These are phyloP conservation scores for Pao palembangensis DNA, from an alignment of 2,113 vertebrate genomes.

Conservation along the genomic window DNA sequence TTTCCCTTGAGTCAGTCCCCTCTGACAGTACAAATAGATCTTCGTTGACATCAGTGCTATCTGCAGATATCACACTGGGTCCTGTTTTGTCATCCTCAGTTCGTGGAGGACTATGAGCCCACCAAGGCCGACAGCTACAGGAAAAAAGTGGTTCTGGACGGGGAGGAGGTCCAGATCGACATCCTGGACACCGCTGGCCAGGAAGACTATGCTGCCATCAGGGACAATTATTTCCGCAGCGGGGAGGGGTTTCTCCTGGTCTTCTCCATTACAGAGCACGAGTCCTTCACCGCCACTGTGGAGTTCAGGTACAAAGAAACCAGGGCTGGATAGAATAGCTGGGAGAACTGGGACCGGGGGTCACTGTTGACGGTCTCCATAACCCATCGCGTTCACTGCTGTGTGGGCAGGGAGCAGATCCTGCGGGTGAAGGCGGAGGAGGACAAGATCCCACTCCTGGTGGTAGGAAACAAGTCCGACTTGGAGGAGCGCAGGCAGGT, in stretches of 20 bases:
- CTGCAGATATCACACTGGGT: not conserved
- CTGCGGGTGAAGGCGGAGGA: slow-evolving; percentile 70
- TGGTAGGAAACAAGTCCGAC: slow-evolving; percentile 73
- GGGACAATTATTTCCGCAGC: slow-evolving; percentile 75
- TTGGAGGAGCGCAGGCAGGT: slow-evolving; percentile 70
- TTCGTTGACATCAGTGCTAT: not conserved
- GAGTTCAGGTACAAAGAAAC: slow-evolving; percentile 63
- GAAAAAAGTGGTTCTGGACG: slow-evolving; percentile 75
- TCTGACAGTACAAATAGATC: too few species aligned
- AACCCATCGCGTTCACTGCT: not conserved
- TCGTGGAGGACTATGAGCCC: slow-evolving; percentile 73
- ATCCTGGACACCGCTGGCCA: slow-evolving; percentile 75
- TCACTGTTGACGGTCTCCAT: not conserved
- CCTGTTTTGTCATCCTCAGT: slow-evolving; percentile 32
- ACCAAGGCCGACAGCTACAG: slow-evolving; percentile 75
- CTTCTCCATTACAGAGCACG: slow-evolving; percentile 73
- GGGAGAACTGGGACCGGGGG: not conserved
- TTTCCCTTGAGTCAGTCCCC: not conserved
- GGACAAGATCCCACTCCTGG: slow-evolving; percentile 70
- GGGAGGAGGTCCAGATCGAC: slow-evolving; percentile 74
- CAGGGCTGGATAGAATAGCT: too few species aligned
- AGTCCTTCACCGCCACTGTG: slow-evolving; percentile 67
- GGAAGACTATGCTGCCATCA: slow-evolving; percentile 76
- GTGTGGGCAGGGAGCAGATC: slow-evolving; percentile 66
- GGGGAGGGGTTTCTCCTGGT: slow-evolving; percentile 75